Evolutionary conservation across 1,140 invertebrate species (phyloP).

Genomic region (Leptinotarsa defecta): DNA sequence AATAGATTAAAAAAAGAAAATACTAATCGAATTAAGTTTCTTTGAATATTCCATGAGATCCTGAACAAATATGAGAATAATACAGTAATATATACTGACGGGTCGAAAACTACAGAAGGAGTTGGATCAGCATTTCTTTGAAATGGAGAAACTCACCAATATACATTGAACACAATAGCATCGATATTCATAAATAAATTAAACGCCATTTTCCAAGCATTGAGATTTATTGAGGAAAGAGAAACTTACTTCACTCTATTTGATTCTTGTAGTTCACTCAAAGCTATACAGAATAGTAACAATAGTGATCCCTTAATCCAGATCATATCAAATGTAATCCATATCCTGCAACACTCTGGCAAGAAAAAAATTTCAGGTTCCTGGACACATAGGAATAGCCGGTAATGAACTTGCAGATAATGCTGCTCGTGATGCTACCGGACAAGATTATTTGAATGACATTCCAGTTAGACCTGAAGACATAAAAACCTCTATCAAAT

Average conservation of each 20-base stretch:
- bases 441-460: background rate
- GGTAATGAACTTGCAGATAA: background rate
- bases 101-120: too few relatives aligned
- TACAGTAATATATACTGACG: background rate
- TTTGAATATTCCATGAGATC: background rate
- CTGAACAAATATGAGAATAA: background rate
- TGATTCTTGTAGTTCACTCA: background rate
- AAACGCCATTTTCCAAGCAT: too few relatives aligned
- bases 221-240: background rate
- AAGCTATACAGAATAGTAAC: too few relatives aligned
- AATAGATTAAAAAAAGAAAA: background rate
- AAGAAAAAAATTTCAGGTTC: background rate
- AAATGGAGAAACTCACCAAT: background rate
- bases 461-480: background rate
- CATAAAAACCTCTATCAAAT: background rate
- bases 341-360: background rate
- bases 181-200: background rate
- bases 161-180: background rate
- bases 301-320: background rate
- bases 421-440: background rate
- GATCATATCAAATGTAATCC: background rate
- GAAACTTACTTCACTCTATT: too few relatives aligned
- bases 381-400: background rate
- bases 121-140: too few relatives aligned
- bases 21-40: background rate